A percentile compares a stretch with the other conserved stretches of the same genome.
Evolutionary conservation across 2,113 vertebrate genomes (phyloP).

Genomic region (Ciconia boyciana): DNA sequence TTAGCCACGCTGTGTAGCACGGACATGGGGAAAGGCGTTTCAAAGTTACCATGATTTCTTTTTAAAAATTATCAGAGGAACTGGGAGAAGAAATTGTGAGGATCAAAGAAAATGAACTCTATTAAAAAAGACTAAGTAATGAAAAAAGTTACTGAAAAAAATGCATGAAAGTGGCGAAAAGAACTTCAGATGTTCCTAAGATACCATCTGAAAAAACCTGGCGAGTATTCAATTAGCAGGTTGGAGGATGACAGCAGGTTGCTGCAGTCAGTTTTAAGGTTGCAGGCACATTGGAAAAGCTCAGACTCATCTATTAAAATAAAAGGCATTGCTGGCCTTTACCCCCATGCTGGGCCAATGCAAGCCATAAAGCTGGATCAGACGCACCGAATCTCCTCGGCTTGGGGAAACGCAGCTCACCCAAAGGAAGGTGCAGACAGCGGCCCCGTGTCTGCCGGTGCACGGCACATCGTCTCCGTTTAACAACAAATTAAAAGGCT

Average conservation of each 20-base stretch:
- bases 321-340: not conserved
- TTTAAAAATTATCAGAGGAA: conserved; percentile 33
- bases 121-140: conserved; percentile 46
- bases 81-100: not conserved
- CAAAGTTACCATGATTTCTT: conserved; percentile 4
- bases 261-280: not conserved
- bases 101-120: conserved; percentile 37
- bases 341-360: fast-evolving
- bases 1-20: not conserved
- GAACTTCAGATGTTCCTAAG: not conserved
- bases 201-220: not conserved
- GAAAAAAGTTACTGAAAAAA: conserved; percentile 25
- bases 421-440: not conserved
- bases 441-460: not conserved
- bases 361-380: too few species aligned
- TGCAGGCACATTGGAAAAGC: not conserved
- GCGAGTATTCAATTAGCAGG: not conserved
- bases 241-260: not conserved
- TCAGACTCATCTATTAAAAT: not conserved
- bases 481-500: not conserved
- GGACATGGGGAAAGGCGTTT: not conserved
- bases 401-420: not conserved
- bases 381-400: fast-evolving
- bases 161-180: not conserved
- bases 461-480: fast-evolving